These are phyloP conservation scores for Gadus chalcogrammus DNA, from an alignment of 2,113 vertebrate genomes.

Conservation along the genomic window DNA sequence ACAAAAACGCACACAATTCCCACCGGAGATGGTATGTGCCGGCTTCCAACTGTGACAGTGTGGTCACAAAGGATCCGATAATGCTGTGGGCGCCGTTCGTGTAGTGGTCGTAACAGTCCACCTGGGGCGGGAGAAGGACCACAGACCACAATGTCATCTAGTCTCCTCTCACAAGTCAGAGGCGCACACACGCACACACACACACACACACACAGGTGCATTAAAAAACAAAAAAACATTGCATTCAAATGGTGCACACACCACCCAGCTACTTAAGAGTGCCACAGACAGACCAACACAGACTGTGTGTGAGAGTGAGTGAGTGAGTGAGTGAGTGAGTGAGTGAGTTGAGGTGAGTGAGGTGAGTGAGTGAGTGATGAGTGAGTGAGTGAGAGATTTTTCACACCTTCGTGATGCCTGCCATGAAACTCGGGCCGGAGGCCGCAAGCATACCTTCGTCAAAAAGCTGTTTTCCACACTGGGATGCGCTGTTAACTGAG, in stretches of 20 bases:
- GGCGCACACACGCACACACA: neutral
- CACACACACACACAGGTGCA: neutral
- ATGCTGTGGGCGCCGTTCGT: conserved; percentile 85
- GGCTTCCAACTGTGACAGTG: conserved; percentile 79
- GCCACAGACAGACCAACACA: neutral
- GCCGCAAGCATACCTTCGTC: too few species aligned
- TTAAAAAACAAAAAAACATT: neutral
- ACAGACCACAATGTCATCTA: neutral
- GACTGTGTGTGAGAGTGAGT: neutral
- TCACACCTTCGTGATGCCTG: too few species aligned
- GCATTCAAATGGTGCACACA: too few species aligned
- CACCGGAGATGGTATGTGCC: conserved; percentile 80
- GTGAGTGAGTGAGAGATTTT: neutral
- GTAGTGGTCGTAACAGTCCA: conserved; percentile 89
- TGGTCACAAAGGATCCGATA: conserved; percentile 86
- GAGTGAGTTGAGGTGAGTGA: neutral
- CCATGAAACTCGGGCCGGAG: too few species aligned
- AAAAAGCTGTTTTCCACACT: too few species aligned
- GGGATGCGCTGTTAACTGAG: too few species aligned
- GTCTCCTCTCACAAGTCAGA: neutral
- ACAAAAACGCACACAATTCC: neutral
- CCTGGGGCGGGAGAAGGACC: conserved; percentile 60
- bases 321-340: too few species aligned
- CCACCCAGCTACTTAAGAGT: too few species aligned
- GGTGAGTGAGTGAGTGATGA: neutral